A percentile compares a stretch with the other conserved stretches of the same genome.
phyloP scores from a whole-genome alignment of 2,797 vertebrate genomes.

The Acanthiza pusilla region DNA sequence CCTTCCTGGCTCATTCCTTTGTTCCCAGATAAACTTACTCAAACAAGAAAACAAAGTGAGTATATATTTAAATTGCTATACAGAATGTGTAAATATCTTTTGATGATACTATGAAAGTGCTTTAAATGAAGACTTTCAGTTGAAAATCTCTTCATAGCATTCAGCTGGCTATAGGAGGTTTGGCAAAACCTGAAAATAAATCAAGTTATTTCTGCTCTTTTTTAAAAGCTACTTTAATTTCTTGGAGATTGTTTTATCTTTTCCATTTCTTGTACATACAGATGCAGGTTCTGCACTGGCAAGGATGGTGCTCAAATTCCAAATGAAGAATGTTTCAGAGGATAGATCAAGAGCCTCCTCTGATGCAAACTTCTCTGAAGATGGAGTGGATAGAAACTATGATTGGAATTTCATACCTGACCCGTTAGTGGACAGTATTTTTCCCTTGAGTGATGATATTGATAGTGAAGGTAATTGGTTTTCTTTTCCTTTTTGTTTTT shows the following conservation, averaged over 20 bases:
- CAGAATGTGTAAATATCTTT: background rate
- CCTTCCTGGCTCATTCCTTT: conserved; percentile 88
- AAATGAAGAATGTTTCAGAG: conserved; percentile 71
- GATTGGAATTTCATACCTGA: conserved; percentile 81
- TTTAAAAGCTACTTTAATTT: background rate
- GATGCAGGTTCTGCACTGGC: conserved; percentile 82
- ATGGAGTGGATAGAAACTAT: conserved; percentile 81
- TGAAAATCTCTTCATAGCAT: background rate
- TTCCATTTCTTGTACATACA: conserved; percentile 38
- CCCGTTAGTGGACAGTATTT: conserved; percentile 75
- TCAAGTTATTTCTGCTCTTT: background rate
- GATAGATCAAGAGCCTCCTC: conserved; percentile 54
- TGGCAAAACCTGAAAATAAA: background rate
- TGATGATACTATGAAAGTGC: background rate
- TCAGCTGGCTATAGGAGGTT: background rate
- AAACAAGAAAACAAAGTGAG: conserved; percentile 78
- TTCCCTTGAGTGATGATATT: conserved; percentile 79
- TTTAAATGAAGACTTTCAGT: background rate
- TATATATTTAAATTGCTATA: background rate
- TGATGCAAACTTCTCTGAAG: conserved; percentile 75
- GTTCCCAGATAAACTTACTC: conserved; percentile 80
- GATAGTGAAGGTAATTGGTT: conserved; percentile 85
- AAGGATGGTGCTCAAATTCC: conserved; percentile 80
- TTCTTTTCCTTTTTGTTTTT: background rate
- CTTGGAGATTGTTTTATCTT: background rate